These are phyloP conservation scores for Poeciliopsis turrubarensis DNA, from an alignment of 2,113 vertebrate species.

Conservation along the genomic window DNA sequence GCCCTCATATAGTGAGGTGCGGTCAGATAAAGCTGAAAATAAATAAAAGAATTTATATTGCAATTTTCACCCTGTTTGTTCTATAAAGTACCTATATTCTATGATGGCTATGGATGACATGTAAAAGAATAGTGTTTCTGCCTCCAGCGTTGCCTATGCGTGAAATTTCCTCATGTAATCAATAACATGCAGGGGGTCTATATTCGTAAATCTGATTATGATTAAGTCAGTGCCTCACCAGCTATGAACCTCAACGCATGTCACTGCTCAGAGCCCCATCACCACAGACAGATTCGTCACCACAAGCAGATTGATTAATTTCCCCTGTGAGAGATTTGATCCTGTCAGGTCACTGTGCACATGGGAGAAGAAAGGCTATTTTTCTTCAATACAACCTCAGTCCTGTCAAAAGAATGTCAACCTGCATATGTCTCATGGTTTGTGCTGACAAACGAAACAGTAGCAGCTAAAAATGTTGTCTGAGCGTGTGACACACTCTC, in stretches of 20 bases:
- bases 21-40: too few relatives aligned
- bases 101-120: too few relatives aligned
- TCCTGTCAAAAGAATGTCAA: slow-evolving; percentile 31
- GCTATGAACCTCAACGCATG: too few relatives aligned
- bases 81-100: too few relatives aligned
- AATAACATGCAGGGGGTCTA: too few relatives aligned
- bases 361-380: slow-evolving; percentile 33
- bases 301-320: slow-evolving; percentile 64
- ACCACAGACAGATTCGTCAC: slow-evolving; percentile 67
- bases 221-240: too few relatives aligned
- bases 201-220: too few relatives aligned
- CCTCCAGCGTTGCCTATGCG: too few relatives aligned
- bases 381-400: slow-evolving; percentile 12
- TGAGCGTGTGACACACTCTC: slow-evolving; percentile 66
- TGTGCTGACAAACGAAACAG: slow-evolving; percentile 49
- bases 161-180: too few relatives aligned
- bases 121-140: too few relatives aligned
- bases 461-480: slow-evolving; percentile 58
- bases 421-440: slow-evolving; percentile 8
- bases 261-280: slow-evolving; percentile 42
- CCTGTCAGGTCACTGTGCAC: slow-evolving; percentile 33
- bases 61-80: too few relatives aligned
- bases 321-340: slow-evolving; percentile 33
- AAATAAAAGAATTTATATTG: too few relatives aligned
- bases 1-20: slow-evolving; percentile 21